phyloP scores from a whole-genome alignment of 2,888 invertebrate species.

The Melipona bicolor region DNA sequence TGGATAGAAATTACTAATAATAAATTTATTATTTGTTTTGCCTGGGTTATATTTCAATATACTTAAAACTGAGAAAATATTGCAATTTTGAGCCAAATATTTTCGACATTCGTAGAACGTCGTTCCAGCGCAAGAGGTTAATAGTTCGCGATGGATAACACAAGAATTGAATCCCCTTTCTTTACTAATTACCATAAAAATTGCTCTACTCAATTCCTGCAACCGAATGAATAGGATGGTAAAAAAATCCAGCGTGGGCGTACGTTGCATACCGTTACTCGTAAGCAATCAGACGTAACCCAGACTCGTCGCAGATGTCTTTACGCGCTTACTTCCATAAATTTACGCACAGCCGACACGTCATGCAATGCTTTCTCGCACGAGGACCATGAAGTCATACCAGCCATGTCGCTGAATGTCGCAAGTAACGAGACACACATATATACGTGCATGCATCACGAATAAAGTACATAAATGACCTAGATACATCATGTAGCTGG shows the following conservation, averaged over 20 bases:
- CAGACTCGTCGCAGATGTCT: constrained; percentile 36
- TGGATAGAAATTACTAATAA: too few species aligned
- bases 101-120: too few species aligned
- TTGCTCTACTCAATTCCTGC: constrained; percentile 15
- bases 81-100: too few species aligned
- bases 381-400: constrained; percentile 32
- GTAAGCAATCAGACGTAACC: constrained; percentile 57
- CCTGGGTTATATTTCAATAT: too few species aligned
- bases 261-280: constrained; percentile 39
- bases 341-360: constrained; percentile 34
- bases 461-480: constrained; percentile 57
- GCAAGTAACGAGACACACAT: constrained; percentile 38
- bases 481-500: constrained; percentile 47
- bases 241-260: constrained; percentile 41
- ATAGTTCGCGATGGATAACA: too few species aligned
- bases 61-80: too few species aligned
- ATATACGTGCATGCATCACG: not conserved
- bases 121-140: too few species aligned
- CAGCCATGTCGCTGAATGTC: constrained; percentile 33
- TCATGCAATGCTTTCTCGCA: constrained; percentile 38
- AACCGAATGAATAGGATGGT: constrained; percentile 38
- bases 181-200: not conserved
- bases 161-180: not conserved
- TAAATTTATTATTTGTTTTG: too few species aligned
- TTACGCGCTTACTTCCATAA: constrained; percentile 33